phyloP scores from a whole-genome alignment of 2,888 invertebrate genomes.

The Phasia obesa region DNA sequence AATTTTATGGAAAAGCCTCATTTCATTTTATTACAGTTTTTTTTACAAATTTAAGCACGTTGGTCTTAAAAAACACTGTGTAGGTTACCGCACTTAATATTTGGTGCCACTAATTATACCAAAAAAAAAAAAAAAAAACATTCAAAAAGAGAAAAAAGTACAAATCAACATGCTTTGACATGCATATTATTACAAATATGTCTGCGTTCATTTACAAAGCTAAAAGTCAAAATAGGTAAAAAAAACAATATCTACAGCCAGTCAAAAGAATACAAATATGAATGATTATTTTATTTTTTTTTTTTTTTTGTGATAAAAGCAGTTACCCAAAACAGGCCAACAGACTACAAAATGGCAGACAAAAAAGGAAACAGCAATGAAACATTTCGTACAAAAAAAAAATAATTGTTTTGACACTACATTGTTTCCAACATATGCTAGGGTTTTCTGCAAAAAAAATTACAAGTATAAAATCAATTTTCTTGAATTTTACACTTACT shows the following conservation, averaged over 20 bases:
- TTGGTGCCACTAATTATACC: conserved; percentile 59
- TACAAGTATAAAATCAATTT: no score
- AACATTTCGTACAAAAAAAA: conserved; percentile 33
- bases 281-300: conserved; percentile 3
- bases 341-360: conserved; percentile 33
- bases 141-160: neutral
- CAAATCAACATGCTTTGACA: conserved; percentile 52
- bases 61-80: conserved; percentile 17
- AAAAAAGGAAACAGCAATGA: conserved; percentile 14
- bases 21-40: no score
- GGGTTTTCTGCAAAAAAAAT: no score
- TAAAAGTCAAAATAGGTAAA: no score
- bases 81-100: conserved; percentile 63
- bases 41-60: neutral
- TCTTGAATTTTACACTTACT: no score
- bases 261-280: neutral
- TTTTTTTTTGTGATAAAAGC: neutral
- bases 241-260: neutral
- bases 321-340: conserved; percentile 5
- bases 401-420: conserved; percentile 23
- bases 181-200: conserved; percentile 46
- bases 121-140: no score
- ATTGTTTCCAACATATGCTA: no score
- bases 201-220: conserved; percentile 37
- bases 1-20: no score